Conservation (phyloP, 2,888 invertebrate species). For the Leptopilina myrica region DNA sequence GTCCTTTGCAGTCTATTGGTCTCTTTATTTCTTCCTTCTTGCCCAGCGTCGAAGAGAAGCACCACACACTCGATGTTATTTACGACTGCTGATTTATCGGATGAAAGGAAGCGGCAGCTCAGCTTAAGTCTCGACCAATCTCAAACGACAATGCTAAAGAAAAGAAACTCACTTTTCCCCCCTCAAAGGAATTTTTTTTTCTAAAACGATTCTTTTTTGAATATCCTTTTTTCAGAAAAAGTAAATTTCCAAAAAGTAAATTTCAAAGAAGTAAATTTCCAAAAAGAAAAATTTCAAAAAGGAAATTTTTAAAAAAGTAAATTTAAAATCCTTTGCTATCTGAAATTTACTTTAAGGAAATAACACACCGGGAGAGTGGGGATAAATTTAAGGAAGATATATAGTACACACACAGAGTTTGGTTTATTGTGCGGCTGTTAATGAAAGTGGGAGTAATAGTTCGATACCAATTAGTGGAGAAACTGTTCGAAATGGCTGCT, state of each 20-base stretch:
- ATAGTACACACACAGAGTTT: constrained; percentile 22
- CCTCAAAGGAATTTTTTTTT: constrained; percentile 26
- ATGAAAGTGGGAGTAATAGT: constrained; percentile 75
- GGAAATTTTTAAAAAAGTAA: no score
- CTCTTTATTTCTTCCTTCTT: constrained; percentile 71
- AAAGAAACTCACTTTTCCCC: constrained; percentile 58
- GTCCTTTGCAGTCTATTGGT: constrained; percentile 67
- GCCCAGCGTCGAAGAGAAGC: constrained; percentile 62
- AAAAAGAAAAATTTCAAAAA: no score
- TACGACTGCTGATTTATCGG: constrained; percentile 75
- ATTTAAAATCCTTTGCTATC: not conserved
- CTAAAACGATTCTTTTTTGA: no score
- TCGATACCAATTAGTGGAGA: constrained; percentile 76
- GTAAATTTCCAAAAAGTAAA: no score
- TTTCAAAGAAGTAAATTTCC: no score
- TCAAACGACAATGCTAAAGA: constrained; percentile 65
- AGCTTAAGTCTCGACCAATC: constrained; percentile 65
- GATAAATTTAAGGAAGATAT: constrained; percentile 4
- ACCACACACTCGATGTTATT: constrained; percentile 72
- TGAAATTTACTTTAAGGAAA: not conserved
- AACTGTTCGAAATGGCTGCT: constrained; percentile 66
- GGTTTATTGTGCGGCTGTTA: constrained; percentile 65
- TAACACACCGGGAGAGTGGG: not conserved
- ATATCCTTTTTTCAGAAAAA: no score
- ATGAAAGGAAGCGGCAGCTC: constrained; percentile 71